Conservation (phyloP, 2,797 vertebrate species). For the Lerista edwardsae region DNA sequence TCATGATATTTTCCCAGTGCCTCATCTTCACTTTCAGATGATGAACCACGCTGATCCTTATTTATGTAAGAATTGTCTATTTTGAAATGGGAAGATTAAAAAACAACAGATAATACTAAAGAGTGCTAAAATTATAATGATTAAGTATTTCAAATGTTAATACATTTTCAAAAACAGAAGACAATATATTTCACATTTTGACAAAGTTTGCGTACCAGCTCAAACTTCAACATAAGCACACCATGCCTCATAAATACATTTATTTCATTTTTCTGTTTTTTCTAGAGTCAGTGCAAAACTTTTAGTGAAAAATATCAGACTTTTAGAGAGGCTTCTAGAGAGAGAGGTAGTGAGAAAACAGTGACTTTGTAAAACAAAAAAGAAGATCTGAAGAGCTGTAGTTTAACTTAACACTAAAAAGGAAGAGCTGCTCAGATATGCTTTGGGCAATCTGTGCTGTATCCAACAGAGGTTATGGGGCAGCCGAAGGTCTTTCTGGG, state of each 20-base stretch:
- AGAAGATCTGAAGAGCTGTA: too few species aligned
- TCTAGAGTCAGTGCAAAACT: background rate
- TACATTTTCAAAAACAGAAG: background rate
- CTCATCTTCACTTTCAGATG: conserved; percentile 97
- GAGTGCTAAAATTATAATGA: conserved; percentile 53
- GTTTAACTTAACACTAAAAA: too few species aligned
- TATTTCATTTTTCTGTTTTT: background rate
- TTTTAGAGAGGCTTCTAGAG: background rate
- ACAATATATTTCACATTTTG: background rate
- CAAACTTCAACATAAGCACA: conserved; percentile 7
- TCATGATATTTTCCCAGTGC: conserved; percentile 94
- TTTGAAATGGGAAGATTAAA: conserved; percentile 62
- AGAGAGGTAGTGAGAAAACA: too few species aligned
- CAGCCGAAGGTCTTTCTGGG: too few species aligned
- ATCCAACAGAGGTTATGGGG: too few species aligned
- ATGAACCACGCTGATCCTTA: conserved; percentile 86
- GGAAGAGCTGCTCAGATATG: too few species aligned
- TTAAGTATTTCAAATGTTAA: background rate
- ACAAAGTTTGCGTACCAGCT: background rate
- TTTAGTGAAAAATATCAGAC: background rate
- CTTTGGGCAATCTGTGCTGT: too few species aligned
- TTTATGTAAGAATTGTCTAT: conserved; percentile 88
- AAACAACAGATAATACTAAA: conserved; percentile 61
- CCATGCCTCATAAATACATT: background rate
- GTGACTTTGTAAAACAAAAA: too few species aligned